phyloP scores from a whole-genome alignment of 2,797 vertebrate species.

The Lerista edwardsae region DNA sequence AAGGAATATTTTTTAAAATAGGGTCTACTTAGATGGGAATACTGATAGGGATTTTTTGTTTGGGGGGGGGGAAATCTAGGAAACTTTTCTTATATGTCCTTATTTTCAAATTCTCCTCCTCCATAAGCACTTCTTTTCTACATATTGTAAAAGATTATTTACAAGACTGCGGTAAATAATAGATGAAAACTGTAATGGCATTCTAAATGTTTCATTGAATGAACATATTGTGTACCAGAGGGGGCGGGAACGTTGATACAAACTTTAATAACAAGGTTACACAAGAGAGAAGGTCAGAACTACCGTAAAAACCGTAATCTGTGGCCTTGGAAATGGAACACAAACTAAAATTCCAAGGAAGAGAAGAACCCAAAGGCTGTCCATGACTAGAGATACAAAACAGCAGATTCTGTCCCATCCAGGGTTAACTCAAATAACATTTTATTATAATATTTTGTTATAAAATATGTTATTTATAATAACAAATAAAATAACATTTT shows the following conservation, averaged over 20 bases:
- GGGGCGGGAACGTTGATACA: not conserved
- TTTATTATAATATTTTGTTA: too few species aligned
- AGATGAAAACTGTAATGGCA: not conserved
- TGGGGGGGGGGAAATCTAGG: not conserved
- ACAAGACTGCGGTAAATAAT: not conserved
- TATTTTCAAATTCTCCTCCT: not conserved
- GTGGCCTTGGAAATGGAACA: not conserved
- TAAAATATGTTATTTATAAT: too few species aligned
- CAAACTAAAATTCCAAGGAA: too few species aligned
- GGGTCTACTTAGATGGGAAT: not conserved
- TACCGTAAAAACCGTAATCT: not conserved
- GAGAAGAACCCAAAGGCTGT: not conserved
- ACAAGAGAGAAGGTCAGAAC: not conserved
- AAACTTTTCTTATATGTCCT: not conserved
- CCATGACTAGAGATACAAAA: not conserved
- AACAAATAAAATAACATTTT: not conserved
- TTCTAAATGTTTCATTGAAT: not conserved
- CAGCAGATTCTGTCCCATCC: not conserved
- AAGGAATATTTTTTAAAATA: not conserved
- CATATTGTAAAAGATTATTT: not conserved
- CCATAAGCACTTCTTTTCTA: not conserved
- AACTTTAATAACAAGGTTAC: not conserved
- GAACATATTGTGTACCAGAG: not conserved
- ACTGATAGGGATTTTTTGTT: not conserved
- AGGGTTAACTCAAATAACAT: not conserved